Percentiles rank a stretch among this genome's conserved stretches.
Conservation (phyloP, 2,888 invertebrate species). For the Anticlea derivata region DNA sequence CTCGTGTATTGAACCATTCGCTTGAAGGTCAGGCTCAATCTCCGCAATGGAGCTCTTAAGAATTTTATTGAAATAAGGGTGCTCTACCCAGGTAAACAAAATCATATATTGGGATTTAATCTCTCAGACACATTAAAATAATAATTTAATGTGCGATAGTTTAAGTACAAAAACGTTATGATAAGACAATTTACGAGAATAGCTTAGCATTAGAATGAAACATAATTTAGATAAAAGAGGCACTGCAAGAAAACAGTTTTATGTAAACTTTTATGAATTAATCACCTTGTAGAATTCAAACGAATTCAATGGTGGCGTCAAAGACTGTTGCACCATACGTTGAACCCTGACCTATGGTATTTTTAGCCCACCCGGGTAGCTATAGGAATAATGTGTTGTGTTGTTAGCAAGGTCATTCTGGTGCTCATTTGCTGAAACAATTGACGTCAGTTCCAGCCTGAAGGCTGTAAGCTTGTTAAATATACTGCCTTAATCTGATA, state of each 20-base stretch:
- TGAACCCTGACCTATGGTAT: slow-evolving; percentile 76
- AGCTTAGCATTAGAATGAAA: slow-evolving; percentile 37
- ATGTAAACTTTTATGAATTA: slow-evolving; percentile 5
- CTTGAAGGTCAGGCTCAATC: slow-evolving; percentile 53
- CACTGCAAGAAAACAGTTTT: slow-evolving; percentile 21
- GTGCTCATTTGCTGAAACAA: slow-evolving; percentile 77
- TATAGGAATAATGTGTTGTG: slow-evolving; percentile 45
- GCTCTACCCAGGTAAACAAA: slow-evolving; percentile 9
- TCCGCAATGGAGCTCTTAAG: slow-evolving; percentile 22
- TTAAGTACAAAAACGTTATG: slow-evolving; percentile 1
- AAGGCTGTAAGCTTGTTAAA: slow-evolving; percentile 65
- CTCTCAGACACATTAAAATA: slow-evolving; percentile 5
- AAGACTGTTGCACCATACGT: slow-evolving; percentile 40
- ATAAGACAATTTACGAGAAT: slow-evolving; percentile 10
- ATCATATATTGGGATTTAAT: slow-evolving; percentile 3
- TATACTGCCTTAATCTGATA: slow-evolving; percentile 65
- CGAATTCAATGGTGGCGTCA: slow-evolving; percentile 19
- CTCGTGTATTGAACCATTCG: slow-evolving; percentile 64
- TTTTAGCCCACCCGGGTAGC: slow-evolving; percentile 65
- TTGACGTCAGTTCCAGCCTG: slow-evolving; percentile 71
- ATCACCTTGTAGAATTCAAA: slow-evolving; percentile 4
- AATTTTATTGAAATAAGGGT: slow-evolving; percentile 29
- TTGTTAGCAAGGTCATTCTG: slow-evolving; percentile 61
- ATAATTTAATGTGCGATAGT: slow-evolving; percentile 1
- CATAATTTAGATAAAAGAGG: slow-evolving; percentile 46